phyloP scores from a whole-genome alignment of 2,797 vertebrate genomes.

The Lithobates pipiens region DNA sequence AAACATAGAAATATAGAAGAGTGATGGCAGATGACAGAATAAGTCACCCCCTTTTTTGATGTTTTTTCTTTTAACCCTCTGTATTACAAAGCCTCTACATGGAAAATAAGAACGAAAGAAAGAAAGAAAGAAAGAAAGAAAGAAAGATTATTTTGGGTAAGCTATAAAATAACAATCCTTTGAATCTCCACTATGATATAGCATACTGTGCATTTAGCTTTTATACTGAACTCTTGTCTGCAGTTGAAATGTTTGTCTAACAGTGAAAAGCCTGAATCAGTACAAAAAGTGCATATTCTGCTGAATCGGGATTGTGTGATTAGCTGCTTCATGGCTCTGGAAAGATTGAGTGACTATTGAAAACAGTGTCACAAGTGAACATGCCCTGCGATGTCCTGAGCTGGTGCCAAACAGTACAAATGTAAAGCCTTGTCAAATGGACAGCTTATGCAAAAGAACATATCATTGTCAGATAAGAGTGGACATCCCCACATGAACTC shows the following conservation, averaged over 20 bases:
- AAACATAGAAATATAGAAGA: too few relatives aligned
- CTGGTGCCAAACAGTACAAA: background rate
- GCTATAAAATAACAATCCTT: background rate
- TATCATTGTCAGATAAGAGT: background rate
- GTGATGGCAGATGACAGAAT: too few relatives aligned
- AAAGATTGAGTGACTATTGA: conserved; percentile 22
- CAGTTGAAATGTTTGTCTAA: conserved; percentile 15
- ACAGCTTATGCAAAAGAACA: background rate
- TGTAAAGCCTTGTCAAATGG: background rate
- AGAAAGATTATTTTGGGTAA: background rate
- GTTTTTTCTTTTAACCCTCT: too few relatives aligned
- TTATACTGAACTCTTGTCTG: background rate
- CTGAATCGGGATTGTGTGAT: conserved; percentile 49
- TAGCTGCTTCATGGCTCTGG: conserved; percentile 32
- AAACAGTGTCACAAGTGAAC: conserved; percentile 35
- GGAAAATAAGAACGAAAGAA: too few relatives aligned
- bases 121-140: too few relatives aligned
- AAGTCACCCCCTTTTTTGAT: too few relatives aligned
- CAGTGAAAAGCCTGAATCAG: conserved; percentile 52
- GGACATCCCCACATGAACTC: background rate
- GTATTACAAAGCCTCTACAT: too few relatives aligned
- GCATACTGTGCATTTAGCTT: background rate
- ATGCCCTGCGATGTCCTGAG: conserved; percentile 6
- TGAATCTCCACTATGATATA: background rate
- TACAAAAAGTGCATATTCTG: conserved; percentile 50